A percentile compares a stretch with the other conserved stretches of the same genome.
Conservation (phyloP, 2,888 invertebrate genomes). For the Heliconius cydno region DNA sequence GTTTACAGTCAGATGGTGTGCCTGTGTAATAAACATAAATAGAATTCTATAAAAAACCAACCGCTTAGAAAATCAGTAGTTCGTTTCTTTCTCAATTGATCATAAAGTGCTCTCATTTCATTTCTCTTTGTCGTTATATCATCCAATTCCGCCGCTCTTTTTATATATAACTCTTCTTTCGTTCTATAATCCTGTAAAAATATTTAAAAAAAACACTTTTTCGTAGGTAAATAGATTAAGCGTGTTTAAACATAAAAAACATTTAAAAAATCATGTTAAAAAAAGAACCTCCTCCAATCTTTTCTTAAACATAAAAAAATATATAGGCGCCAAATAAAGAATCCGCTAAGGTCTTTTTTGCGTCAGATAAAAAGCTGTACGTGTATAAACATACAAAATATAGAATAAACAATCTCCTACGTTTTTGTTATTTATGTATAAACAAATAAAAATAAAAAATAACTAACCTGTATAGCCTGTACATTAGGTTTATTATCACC, state of each 20-base stretch:
- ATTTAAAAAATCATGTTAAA: too few relatives aligned
- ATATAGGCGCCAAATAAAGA: too few relatives aligned
- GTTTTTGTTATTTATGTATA: too few relatives aligned
- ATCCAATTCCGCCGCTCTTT: slow-evolving; percentile 90
- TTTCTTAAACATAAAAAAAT: too few relatives aligned
- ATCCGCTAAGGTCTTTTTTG: too few relatives aligned
- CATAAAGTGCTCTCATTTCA: slow-evolving; percentile 88
- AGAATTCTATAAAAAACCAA: slow-evolving; percentile 47
- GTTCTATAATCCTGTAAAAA: slow-evolving; percentile 84
- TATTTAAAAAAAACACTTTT: not conserved
- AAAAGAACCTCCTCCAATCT: too few relatives aligned
- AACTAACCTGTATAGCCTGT: slow-evolving; percentile 86
- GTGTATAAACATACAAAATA: too few relatives aligned
- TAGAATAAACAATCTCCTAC: too few relatives aligned
- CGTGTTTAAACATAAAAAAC: not conserved
- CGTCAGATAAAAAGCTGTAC: too few relatives aligned
- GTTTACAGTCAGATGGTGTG: too few relatives aligned
- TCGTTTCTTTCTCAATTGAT: slow-evolving; percentile 87
- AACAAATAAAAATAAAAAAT: not conserved
- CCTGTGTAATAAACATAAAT: too few relatives aligned
- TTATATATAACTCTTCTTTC: slow-evolving; percentile 88
- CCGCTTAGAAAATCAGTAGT: slow-evolving; percentile 90
- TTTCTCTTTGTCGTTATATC: slow-evolving; percentile 90
- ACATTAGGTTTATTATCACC: slow-evolving; percentile 87
- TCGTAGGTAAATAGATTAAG: too few relatives aligned